Evolutionary conservation across 2,113 vertebrate species (phyloP), one percentile per base, ranked within the genome.

Genomic region (Aphyosemion australe): DNA sequence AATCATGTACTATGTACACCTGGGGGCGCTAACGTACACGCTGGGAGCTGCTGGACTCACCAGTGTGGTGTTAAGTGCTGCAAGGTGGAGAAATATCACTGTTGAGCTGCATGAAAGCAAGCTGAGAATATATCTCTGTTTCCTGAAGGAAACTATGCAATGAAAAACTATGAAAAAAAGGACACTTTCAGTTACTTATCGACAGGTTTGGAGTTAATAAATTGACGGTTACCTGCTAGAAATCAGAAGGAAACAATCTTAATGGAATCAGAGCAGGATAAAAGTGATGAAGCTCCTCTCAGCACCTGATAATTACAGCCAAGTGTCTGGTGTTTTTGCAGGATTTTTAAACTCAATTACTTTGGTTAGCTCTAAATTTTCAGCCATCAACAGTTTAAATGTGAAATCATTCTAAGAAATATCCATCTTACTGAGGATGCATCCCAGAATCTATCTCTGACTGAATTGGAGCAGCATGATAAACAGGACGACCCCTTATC

Each of bases 11-110:
- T 15, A 58, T 67, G 68, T 70, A 84, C 89, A 88, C 86, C 84
- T 83, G 89, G 85, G 84, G 85, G 86, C 86, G 85, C 87, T 83
- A 68, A 60, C 37, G 48, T 45, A 76, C 56, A 70, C 18, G 78
- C 68, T 65, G 86, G 50, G 19, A 74, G 49, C 26, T 26, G 26
- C 3, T 26, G 26, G 26, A 26, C 26, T 69, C 64, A 14, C 46
- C 1, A 52, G 56, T 16, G n/a, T 53, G 46, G 48, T 79, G 57
- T 51, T 65, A 73, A 81, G 61, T 74, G 31, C 45, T 63, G 52
- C 73, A 18, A 64, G 52, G 61, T 37, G 34, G 9, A 37, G 34
- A 37, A 26, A 26, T 26, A 5, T 26, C 26, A 26, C 3, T 26
- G 3, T 26, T 26, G 3, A 26, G 26, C 32, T 9, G 54, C 26